Evolutionary conservation across 1,140 invertebrate species (phyloP).

Genomic region (Hermetia illucens): DNA sequence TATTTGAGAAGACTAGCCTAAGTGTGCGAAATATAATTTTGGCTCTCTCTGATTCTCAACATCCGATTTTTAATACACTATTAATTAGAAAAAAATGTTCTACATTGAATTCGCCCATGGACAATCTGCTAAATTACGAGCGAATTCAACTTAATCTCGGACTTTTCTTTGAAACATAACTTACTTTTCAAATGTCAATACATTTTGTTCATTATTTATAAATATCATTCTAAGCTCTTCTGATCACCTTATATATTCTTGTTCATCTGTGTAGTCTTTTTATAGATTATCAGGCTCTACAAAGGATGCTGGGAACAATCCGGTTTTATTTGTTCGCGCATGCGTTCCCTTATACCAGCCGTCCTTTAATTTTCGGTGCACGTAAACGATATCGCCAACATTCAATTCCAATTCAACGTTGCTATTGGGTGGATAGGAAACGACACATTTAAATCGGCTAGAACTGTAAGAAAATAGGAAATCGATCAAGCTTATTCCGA

Average conservation of each 20-base stretch:
- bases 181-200: neutral
- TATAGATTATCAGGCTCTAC: constrained; percentile 46
- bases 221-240: neutral
- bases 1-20: neutral
- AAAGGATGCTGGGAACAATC: constrained; percentile 87
- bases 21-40: neutral
- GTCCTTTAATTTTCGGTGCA: constrained; percentile 83
- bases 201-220: neutral
- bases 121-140: neutral
- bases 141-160: neutral
- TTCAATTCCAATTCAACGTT: constrained; percentile 82
- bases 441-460: constrained; percentile 69
- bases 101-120: neutral
- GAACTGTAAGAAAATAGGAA: neutral
- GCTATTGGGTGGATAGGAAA: constrained; percentile 88
- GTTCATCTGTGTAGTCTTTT: neutral
- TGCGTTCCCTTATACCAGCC: constrained; percentile 92
- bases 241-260: neutral
- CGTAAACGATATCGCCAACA: constrained; percentile 81
- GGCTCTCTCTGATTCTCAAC: neutral
- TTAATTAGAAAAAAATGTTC: neutral
- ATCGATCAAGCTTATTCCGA: too few species aligned
- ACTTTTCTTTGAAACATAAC: too few species aligned
- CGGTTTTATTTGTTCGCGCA: constrained; percentile 76
- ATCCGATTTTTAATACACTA: neutral